Evolutionary conservation across 64 coral and sea anemone genomes (phyloP).

Genomic region (Stichodactyla helianthus): DNA sequence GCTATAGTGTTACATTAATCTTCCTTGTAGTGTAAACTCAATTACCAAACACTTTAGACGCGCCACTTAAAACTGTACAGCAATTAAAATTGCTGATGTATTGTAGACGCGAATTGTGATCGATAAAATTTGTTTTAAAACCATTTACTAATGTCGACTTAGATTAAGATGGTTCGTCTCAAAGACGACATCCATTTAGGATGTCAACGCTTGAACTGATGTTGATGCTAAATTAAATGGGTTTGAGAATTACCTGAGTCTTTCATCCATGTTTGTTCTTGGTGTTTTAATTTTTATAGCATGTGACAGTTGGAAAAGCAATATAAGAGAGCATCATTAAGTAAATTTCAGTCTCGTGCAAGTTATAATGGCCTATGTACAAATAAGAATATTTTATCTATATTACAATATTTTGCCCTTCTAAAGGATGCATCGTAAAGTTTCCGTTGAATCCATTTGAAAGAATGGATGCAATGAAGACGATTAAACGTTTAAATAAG

Average conservation of each 20-base stretch:
- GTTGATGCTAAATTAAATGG: no score
- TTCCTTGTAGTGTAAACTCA: neutral
- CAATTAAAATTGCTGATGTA: neutral
- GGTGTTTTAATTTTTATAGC: neutral
- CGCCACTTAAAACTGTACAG: neutral
- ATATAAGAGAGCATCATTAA: neutral
- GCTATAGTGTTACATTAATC: conserved; percentile 8
- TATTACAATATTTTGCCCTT: conserved; percentile 11
- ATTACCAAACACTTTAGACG: neutral
- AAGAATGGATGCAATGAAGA: neutral
- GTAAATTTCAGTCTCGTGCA: neutral
- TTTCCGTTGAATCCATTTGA: neutral
- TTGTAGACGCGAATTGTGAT: neutral
- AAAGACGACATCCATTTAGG: neutral
- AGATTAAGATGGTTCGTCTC: neutral
- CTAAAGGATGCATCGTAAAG: neutral
- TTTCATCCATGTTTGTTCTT: neutral
- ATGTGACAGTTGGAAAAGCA: neutral
- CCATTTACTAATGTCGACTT: neutral
- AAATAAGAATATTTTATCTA: conserved; percentile 4
- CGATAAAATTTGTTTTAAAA: neutral
- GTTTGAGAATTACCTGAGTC: neutral
- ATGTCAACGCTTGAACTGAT: neutral
- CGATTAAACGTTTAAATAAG: conserved; percentile 22
- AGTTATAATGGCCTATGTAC: conserved; percentile 1